These are phyloP conservation scores for Ictalurus punctatus DNA, from an alignment of 2,113 vertebrate species.

Conservation along the genomic window DNA sequence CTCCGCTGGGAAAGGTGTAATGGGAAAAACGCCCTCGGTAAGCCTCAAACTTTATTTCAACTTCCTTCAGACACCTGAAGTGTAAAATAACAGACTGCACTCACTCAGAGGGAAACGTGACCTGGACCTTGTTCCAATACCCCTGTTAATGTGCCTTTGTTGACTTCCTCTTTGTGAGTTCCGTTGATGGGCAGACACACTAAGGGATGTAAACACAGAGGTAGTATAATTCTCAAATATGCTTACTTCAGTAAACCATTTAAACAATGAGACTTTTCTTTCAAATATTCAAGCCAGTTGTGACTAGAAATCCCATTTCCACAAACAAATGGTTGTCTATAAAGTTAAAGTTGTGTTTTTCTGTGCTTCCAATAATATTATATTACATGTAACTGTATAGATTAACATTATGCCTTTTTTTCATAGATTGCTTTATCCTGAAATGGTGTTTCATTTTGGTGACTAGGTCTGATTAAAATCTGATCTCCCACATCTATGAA, in stretches of 20 bases:
- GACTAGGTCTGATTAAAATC: neutral
- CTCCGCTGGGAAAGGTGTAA: slow-evolving; percentile 34
- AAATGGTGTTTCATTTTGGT: neutral
- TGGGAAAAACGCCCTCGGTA: slow-evolving; percentile 36
- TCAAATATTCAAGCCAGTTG: neutral
- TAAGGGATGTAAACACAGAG: neutral
- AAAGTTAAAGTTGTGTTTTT: neutral
- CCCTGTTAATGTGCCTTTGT: neutral
- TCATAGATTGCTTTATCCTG: neutral
- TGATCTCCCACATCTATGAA: neutral
- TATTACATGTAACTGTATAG: neutral
- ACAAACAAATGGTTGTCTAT: neutral
- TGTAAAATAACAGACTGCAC: slow-evolving; percentile 32
- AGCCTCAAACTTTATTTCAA: slow-evolving; percentile 36
- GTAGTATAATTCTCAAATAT: neutral
- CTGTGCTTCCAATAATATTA: neutral
- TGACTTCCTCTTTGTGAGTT: neutral
- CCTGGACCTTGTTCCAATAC: neutral
- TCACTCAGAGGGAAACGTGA: slow-evolving; percentile 13
- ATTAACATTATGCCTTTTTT: neutral
- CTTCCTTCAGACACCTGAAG: slow-evolving; percentile 29
- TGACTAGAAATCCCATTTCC: neutral
- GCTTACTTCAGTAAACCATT: neutral
- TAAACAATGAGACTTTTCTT: neutral
- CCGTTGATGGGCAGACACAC: neutral